Evolutionary conservation across 1,140 invertebrate genomes (phyloP).

Genomic region (Drosophila prosaltans): DNA sequence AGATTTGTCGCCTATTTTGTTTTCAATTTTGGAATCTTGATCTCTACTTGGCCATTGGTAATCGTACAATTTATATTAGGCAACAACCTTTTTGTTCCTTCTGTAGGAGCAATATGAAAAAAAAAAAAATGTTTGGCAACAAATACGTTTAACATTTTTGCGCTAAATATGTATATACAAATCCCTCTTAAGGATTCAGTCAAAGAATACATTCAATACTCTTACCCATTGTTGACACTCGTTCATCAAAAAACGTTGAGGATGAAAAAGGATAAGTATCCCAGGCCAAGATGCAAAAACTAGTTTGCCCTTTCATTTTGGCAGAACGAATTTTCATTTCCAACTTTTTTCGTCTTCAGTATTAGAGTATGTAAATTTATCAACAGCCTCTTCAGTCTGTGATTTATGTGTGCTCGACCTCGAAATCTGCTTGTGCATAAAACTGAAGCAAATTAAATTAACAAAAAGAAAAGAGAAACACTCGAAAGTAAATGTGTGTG

Average conservation of each 20-base stretch:
- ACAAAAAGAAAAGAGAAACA: conserved; percentile 21
- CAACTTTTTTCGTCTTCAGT: conserved; percentile 18
- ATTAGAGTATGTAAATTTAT: conserved; percentile 68
- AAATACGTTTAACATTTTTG: too few species aligned
- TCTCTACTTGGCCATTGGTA: conserved; percentile 42
- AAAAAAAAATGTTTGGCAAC: too few species aligned
- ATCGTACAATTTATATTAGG: conserved; percentile 70
- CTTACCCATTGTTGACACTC: conserved; percentile 40
- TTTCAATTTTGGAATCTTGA: conserved; percentile 38
- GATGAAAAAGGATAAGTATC: conserved; percentile 36
- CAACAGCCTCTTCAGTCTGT: conserved; percentile 49
- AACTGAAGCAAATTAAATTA: conserved; percentile 69
- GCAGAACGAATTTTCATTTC: conserved; percentile 27
- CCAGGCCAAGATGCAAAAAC: conserved; percentile 66
- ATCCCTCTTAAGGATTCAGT: not conserved
- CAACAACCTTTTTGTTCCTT: conserved; percentile 9
- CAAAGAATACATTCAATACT: not conserved
- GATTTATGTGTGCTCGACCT: conserved; percentile 60
- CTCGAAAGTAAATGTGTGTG: conserved; percentile 19
- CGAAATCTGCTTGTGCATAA: conserved; percentile 63
- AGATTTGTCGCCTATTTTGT: conserved; percentile 77
- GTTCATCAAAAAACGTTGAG: conserved; percentile 32
- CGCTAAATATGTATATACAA: not conserved
- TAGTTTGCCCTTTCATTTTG: conserved; percentile 49
- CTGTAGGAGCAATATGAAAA: too few species aligned